These are phyloP conservation scores for Hippoglossus hippoglossus DNA, from an alignment of 2,797 vertebrate species.

Conservation along the genomic window DNA sequence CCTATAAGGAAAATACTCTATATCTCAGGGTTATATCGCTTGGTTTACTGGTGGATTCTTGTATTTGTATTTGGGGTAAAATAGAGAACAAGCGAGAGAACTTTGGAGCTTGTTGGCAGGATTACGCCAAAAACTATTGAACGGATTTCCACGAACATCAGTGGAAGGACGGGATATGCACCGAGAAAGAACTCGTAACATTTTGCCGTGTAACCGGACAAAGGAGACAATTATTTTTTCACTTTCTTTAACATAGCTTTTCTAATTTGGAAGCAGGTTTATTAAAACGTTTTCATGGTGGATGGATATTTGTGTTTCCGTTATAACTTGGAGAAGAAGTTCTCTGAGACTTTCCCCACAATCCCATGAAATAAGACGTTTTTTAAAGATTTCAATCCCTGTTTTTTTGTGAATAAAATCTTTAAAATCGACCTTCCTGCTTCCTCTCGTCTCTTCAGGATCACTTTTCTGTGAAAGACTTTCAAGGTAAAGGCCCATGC, in stretches of 20 bases:
- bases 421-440: not conserved
- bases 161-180: too few species aligned
- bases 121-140: too few species aligned
- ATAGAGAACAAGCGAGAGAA: not conserved
- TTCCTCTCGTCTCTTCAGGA: not conserved
- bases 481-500: slow-evolving; percentile 18
- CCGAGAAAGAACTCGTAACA: too few species aligned
- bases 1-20: not conserved
- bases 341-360: too few species aligned
- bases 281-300: not conserved
- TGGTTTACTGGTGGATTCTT: too few species aligned
- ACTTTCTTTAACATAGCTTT: too few species aligned
- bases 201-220: too few species aligned
- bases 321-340: too few species aligned
- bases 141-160: too few species aligned
- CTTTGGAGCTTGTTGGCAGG: too few species aligned
- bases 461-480: not conserved
- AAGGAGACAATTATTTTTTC: too few species aligned
- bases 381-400: not conserved
- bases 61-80: not conserved
- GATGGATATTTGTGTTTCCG: not conserved
- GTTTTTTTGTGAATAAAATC: not conserved
- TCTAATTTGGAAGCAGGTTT: not conserved
- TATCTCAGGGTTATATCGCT: not conserved
- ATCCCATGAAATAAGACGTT: too few species aligned